phyloP scores from a whole-genome alignment of 2,888 invertebrate species.

The Caenorhabditis zanzibari region DNA sequence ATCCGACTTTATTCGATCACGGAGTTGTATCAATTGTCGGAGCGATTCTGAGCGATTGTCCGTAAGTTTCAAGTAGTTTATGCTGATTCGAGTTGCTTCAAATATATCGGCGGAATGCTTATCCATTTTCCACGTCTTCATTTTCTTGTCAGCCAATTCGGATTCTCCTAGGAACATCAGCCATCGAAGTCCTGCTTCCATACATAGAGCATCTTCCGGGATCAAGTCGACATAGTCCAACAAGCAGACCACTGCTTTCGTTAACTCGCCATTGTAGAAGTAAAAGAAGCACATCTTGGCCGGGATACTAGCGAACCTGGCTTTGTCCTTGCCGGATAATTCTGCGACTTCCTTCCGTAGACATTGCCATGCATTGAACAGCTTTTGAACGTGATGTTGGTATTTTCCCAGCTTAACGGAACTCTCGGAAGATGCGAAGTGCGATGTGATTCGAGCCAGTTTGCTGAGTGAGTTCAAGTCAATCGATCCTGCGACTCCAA shows the following conservation, averaged over 20 bases:
- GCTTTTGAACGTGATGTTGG: slow-evolving; percentile 8
- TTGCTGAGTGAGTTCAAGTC: slow-evolving; percentile 31
- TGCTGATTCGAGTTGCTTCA: neutral
- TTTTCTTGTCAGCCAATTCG: slow-evolving; percentile 47
- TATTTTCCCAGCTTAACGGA: slow-evolving; percentile 15
- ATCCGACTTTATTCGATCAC: slow-evolving; percentile 34
- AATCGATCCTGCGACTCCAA: slow-evolving; percentile 30
- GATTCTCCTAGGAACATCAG: slow-evolving; percentile 60
- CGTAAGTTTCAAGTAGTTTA: slow-evolving; percentile 1
- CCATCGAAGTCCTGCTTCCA: slow-evolving; percentile 55
- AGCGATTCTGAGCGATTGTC: slow-evolving; percentile 13
- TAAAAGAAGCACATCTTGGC: slow-evolving; percentile 42
- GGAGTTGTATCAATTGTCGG: slow-evolving; percentile 16
- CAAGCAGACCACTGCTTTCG: slow-evolving; percentile 54
- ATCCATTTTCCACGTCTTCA: slow-evolving; percentile 39
- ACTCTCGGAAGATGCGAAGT: slow-evolving; percentile 31
- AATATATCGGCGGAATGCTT: slow-evolving; percentile 17
- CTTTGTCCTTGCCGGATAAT: neutral
- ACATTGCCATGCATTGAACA: slow-evolving; percentile 39
- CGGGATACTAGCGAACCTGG: slow-evolving; percentile 1
- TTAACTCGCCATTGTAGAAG: slow-evolving; percentile 46
- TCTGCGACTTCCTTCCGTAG: slow-evolving; percentile 28
- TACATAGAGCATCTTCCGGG: slow-evolving; percentile 33
- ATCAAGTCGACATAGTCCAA: slow-evolving; percentile 48
- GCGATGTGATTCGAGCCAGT: slow-evolving; percentile 48